Conservation (phyloP, 2,113 vertebrate genomes). For the Corynorhinus townsendii region DNA sequence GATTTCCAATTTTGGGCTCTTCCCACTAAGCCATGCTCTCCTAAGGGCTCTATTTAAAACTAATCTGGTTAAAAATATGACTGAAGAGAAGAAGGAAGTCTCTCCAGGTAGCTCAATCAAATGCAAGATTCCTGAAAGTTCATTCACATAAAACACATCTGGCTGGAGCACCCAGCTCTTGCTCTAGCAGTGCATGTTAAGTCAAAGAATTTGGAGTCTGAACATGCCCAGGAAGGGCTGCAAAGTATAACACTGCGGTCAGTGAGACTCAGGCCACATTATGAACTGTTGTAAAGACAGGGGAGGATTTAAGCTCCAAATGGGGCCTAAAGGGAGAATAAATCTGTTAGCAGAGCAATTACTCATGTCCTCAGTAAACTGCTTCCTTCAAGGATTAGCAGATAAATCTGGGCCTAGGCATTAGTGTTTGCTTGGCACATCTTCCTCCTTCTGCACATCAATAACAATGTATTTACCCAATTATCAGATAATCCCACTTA, state of each 20-base stretch:
- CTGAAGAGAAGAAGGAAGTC: neutral
- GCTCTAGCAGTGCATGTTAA: neutral
- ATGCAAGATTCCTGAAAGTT: constrained; percentile 22
- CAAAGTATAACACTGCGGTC: neutral
- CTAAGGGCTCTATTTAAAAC: neutral
- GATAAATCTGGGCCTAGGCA: constrained; percentile 54
- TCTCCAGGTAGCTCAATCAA: constrained; percentile 2
- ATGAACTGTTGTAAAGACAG: neutral
- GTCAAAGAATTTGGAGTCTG: constrained; percentile 28
- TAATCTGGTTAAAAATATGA: neutral
- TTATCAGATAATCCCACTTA: constrained; percentile 59
- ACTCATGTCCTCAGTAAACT: constrained; percentile 62
- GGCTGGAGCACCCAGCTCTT: neutral
- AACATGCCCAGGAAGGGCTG: neutral
- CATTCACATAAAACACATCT: neutral
- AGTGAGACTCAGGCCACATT: neutral
- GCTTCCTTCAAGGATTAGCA: constrained; percentile 63
- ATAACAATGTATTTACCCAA: constrained; percentile 55
- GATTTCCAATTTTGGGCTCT: neutral
- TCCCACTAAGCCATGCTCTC: neutral
- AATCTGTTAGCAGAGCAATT: constrained; percentile 69
- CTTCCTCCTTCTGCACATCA: constrained; percentile 57
- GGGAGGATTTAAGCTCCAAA: constrained; percentile 52
- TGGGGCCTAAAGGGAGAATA: constrained; percentile 44
- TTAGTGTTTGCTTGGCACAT: constrained; percentile 52